Conservation (phyloP, 2,888 invertebrate genomes). For the Poecilobothrus nobilitatus region DNA sequence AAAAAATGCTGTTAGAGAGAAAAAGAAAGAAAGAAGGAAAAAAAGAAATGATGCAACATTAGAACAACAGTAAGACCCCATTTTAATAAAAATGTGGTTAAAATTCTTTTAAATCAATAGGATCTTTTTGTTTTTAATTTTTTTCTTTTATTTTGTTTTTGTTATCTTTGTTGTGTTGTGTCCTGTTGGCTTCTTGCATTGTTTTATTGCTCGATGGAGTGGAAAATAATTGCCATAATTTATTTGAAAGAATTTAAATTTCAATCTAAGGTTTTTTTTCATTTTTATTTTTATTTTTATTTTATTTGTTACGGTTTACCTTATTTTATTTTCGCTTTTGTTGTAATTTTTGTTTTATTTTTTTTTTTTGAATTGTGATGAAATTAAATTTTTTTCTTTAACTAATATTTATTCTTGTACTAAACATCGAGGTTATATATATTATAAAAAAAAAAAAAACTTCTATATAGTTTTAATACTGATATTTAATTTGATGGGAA, state of each 20-base stretch:
- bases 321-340: too few relatives aligned
- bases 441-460: too few relatives aligned
- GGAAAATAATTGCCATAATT: slow-evolving; percentile 6
- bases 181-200: slow-evolving; percentile 1
- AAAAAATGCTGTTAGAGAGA: neutral
- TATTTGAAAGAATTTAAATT: slow-evolving; percentile 6
- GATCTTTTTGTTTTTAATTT: too few relatives aligned
- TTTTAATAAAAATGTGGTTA: neutral
- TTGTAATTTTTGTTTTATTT: too few relatives aligned
- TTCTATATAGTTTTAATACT: too few relatives aligned
- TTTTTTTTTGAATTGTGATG: neutral
- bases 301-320: too few relatives aligned
- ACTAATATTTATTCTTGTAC: too few relatives aligned
- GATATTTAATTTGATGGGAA: too few relatives aligned
- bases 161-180: too few relatives aligned
- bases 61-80: neutral
- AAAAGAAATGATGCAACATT: neutral
- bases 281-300: too few relatives aligned
- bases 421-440: too few relatives aligned
- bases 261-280: neutral
- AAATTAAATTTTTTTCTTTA: neutral
- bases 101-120: neutral
- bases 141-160: too few relatives aligned
- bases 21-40: neutral
- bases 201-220: slow-evolving; percentile 4